phyloP scores from a whole-genome alignment of 2,888 invertebrate genomes.

The Saturnia japonica region DNA sequence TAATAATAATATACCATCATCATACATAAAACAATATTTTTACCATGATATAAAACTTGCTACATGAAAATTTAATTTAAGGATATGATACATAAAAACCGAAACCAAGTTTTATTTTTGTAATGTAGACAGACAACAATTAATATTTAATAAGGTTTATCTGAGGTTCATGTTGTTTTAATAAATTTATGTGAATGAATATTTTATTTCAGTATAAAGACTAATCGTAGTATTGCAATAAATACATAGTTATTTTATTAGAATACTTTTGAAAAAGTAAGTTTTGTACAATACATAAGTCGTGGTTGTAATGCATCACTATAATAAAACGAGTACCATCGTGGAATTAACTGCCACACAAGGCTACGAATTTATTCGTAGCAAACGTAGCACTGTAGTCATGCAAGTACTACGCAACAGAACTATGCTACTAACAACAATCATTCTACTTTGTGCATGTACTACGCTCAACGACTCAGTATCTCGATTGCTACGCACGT shows the following conservation, averaged over 20 bases:
- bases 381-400: conserved; percentile 5
- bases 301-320: not conserved
- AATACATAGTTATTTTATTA: not conserved
- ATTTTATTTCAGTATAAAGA: not conserved
- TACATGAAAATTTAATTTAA: not conserved
- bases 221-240: not conserved
- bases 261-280: not conserved
- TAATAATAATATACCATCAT: no score
- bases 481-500: not conserved
- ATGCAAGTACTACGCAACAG: conserved; percentile 15
- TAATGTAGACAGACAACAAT: not conserved
- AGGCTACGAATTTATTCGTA: not conserved
- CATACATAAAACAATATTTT: not conserved
- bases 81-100: not conserved
- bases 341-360: not conserved
- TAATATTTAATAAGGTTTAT: not conserved
- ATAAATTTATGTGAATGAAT: not conserved
- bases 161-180: not conserved
- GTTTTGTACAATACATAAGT: not conserved
- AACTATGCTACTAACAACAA: no score
- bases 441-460: no score
- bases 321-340: not conserved
- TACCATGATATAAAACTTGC: not conserved
- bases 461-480: not conserved
- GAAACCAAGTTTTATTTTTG: not conserved